Evolutionary conservation across 1,140 invertebrate species (phyloP), one percentile per base, ranked within the genome.

Genomic region (Drosophila punjabiensis): DNA sequence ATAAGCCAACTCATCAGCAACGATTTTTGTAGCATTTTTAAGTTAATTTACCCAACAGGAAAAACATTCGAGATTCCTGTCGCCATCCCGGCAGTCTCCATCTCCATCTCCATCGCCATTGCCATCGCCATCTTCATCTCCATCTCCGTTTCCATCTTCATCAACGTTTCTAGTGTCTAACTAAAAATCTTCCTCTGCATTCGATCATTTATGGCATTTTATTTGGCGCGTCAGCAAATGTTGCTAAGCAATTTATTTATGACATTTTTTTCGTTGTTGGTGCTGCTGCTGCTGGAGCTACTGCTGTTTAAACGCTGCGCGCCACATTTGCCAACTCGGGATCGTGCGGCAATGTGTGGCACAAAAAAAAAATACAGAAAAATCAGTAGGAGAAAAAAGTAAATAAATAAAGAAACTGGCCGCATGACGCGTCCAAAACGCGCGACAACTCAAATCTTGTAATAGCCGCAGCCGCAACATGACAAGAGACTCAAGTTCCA

Each of bases 211-310:
- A 92, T 92, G 87, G 91, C 77, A 86, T 91, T 92, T 92, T 92
- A 92, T 92, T 92, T 92, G 91, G 91, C 91, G 88, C 87, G 91
- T 88, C 87, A 92, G 82, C 88, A 92, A 92, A 92, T 92, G 91
- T 92, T 92, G 87, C 79, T 74, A 86, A 89, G 82, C 82, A 86
- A 92, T 92, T 92, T 92, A 92, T 92, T 92, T 92, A 92, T 92
- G 91, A 92, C 87, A 92, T 92, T 91, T 92, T 89, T 92, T 39
- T 86, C n/a, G 74, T 71, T 79, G 70, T 64, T 68, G 50, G 33
- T 66, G 81, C 16, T 81, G 61, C 37, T 66, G 81, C 16, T 81
- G 61, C 50, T 32, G 52, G 50, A 64, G 78, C 76, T 56, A 66
- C 73, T 71, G 67, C 67, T 73, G 63, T 64, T 81, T 69, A 64